These are phyloP conservation scores for Muntiacus reevesi DNA, from an alignment of 2,113 vertebrate genomes.

Conservation along the genomic window DNA sequence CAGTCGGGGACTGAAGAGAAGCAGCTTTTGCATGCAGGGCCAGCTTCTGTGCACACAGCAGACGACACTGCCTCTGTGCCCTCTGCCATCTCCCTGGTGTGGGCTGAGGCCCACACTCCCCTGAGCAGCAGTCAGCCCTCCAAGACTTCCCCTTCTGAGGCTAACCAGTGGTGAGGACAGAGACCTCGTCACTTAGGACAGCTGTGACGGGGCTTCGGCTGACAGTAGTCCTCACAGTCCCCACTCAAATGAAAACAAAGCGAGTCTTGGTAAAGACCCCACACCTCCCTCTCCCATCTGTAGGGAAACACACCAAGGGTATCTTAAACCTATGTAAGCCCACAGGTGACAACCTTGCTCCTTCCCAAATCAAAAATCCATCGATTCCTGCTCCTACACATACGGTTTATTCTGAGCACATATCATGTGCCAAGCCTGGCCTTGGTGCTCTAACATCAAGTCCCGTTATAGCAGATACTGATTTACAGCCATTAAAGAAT, in stretches of 20 bases:
- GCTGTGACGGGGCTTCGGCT: not conserved
- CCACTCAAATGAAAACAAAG: not conserved
- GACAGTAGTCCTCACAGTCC: not conserved
- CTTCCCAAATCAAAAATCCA: not conserved
- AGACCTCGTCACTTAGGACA: accelerated
- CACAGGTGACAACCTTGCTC: not conserved
- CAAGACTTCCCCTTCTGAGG: not conserved
- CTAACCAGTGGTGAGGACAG: not conserved
- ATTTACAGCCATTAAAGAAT: not conserved
- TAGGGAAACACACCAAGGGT: not conserved
- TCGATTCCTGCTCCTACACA: not conserved
- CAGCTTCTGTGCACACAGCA: not conserved
- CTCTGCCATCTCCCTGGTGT: not conserved
- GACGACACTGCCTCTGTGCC: not conserved
- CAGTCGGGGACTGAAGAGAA: not conserved
- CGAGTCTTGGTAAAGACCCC: not conserved
- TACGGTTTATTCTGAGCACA: not conserved
- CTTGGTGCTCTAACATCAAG: not conserved
- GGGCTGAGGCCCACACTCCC: not conserved
- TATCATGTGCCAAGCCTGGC: not conserved
- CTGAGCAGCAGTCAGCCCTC: not conserved
- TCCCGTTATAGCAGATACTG: not conserved
- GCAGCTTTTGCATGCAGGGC: not conserved
- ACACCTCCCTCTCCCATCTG: not conserved
- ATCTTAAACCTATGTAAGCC: not conserved